Conservation (phyloP, 2,797 vertebrate species). For the Gallinago stenura region DNA sequence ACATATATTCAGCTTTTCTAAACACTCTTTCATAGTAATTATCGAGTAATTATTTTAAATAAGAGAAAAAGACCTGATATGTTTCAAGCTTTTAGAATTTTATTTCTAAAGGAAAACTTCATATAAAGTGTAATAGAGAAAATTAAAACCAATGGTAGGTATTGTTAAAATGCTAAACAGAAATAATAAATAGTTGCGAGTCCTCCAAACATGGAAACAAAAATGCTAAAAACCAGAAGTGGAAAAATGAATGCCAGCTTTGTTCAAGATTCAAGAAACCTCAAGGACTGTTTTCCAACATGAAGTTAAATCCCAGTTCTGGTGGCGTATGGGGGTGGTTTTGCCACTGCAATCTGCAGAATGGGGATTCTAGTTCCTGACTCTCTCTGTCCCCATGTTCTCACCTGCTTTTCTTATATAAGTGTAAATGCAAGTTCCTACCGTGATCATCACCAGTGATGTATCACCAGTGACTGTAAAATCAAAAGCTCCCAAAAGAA, state of each 20-base stretch:
- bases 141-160: not conserved
- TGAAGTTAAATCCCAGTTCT: not conserved
- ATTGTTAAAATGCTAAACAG: not conserved
- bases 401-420: not conserved
- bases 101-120: not conserved
- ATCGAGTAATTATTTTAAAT: conserved; percentile 6
- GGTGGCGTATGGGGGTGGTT: not conserved
- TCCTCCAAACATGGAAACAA: not conserved
- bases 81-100: not conserved
- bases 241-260: not conserved
- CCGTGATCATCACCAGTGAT: not conserved
- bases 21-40: not conserved
- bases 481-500: not conserved
- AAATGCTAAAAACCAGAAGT: not conserved
- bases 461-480: not conserved
- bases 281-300: not conserved
- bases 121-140: not conserved
- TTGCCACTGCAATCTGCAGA: not conserved
- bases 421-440: not conserved
- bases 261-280: not conserved
- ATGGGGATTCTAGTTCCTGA: not conserved
- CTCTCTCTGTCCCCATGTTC: not conserved
- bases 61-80: not conserved
- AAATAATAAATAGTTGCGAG: not conserved
- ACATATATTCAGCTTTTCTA: not conserved